Evolutionary conservation across 2,797 vertebrate genomes (phyloP), one percentile per base, ranked within the genome.

Genomic region (Rhynchotus rufescens): DNA sequence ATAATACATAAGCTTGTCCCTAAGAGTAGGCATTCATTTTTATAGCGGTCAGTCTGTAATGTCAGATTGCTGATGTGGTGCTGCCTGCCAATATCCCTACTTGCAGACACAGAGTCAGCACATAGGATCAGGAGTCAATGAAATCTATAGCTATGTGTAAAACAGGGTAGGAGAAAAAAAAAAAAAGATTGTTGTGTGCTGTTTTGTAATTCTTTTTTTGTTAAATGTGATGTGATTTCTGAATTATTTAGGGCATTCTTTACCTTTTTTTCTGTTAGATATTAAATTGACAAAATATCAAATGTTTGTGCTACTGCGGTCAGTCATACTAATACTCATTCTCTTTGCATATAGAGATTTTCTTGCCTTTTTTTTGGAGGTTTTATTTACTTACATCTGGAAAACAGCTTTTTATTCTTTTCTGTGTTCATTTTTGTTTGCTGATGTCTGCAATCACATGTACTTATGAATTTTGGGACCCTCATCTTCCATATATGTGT

Each of bases 21-120:
- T 80, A 90, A 86, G 66, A 88, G 68, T 15, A 85, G 30, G 45
- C 20, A 90, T 90, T 68, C 68, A 84, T 91, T 93, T 93, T 88
- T 90, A 71, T 45, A 89, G 66, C 42, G 89, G 80, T 57, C 71
- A 78, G 49, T 84, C 84, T 69, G 66, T 69, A 62, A 79, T 91
- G 91, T 89, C 96, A 97, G 93, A 98, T 94, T 98, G 98, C 94
- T 98, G 97, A 97, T 84, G 94, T 11, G 42, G 95, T 97, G 97
- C 88, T 94, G 95, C 91, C 89, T 93, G 92, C 94, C 95, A 96
- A 54, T 56, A 86, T 59, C 96, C 85, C 90, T 94, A 82, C 90
- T 96, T 96, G 97, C 92, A 98, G 97, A 98, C 98, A 97, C 97
- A 52, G 69, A 97, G 97, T 98, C 98, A 98, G 97, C 97, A 98